Base-by-base conservation (phyloP, 2,888 invertebrate genomes). In the Pasiphila rectangulata region DNA sequence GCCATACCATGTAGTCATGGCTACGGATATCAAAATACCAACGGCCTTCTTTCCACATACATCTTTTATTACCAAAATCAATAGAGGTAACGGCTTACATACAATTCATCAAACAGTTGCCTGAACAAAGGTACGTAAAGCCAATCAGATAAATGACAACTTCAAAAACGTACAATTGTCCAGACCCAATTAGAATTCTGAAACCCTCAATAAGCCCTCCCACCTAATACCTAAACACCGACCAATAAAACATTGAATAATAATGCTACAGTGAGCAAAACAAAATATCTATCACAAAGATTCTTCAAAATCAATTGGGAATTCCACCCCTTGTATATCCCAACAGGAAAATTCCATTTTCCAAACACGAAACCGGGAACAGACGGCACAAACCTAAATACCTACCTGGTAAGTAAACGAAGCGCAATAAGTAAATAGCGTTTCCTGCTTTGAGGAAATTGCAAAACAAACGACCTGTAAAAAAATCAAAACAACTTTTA, bases 351-450 rank as follows among this genome's bases (percentile, higher is more conserved):
- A 85, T 79, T 84, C 84, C 85, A 86, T 86, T 86, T 83, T 73
- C 71, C 71, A 73, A 84, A 85, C 78, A 83, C 76, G 77, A 78
- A 80, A 79, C 78, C 69, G 80, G 59, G 69, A 72, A 79, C 75
- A 78, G 74, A 76, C 79, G 79, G 76, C 77, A 74, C 75, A 72
- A 69, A 76, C 80, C 81, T 83, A 84, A 85, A 85, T 84, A 83
- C 85, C 84, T 84, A 83, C 85, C 84, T 83, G 82, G 84, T 86
- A 82, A 83, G 84, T 80, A 85, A 85, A 83, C 84, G 83, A 83
- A 75, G 78, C 83, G 79, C 80, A 82, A 82, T 85, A 83, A 85
- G 83, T 82, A 84, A 84, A 85, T 85, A 83, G 72, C 76, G 69
- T 75, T 76, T 75, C 72, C 74, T 71, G 69, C 78, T 79, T 80